Base-by-base conservation (phyloP, 1,140 invertebrate genomes). In the Lithobius niger region DNA sequence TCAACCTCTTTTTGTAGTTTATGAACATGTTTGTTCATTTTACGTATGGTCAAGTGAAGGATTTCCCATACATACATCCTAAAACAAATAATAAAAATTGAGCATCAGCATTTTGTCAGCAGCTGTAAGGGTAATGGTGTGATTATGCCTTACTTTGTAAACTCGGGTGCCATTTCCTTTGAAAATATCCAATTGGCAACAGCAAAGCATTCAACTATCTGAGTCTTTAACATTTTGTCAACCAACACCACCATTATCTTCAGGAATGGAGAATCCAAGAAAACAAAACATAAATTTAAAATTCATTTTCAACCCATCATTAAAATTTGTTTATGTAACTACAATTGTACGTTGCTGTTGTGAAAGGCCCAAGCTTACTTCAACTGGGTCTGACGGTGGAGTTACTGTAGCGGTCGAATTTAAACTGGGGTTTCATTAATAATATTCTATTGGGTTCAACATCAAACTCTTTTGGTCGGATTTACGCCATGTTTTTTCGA, bases 111-210 rank as follows among this genome's bases (percentile, higher is more conserved):
- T 45, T 10, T 16, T 27, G 16, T 25, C n/a, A 6, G 16, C 10
- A 51, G 6, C 4, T 6, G 27, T 18, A 18, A 47, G 6, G 27
- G 21, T 13, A 50, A 19, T 6, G 3, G 10, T 42, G 6, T 53
- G 3, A 26, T 22, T 49, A 56, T 22, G 44, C 68, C 65, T 66
- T 69, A 83, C 81, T 90, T 92, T 4, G 91, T 95, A 68, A 97
- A 97, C 69, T 95, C 89, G 6, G 77, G 70, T 22, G 78, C 79
- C 91, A 98, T 97, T 67, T 97, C 91, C 73, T 90, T 88, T 2
- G 91, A 95, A 74, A 99, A 99, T 54, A 99, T 84, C 96, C 95
- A 99, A 63, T 94, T 97, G 25, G 93, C 93, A 13, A 99, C 92
- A 10, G 93, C 86, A 56, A 90, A 88, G 66, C 92, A 96, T 66